Evolutionary conservation across 2,888 invertebrate species (phyloP).

Genomic region (Atethmia centrago): DNA sequence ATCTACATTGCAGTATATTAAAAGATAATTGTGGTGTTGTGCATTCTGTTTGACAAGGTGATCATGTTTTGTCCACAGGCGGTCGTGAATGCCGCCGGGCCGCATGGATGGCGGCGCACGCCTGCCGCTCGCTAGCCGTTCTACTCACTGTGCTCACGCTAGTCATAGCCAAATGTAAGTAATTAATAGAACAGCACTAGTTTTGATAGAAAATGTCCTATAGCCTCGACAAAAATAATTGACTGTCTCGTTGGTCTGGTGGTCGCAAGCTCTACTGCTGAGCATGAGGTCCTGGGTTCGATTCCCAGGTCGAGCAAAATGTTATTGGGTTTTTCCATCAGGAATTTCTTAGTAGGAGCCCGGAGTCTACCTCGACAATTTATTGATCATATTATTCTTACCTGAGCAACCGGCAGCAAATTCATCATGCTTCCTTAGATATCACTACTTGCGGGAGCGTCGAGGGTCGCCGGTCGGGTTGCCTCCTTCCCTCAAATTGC

Average conservation of each 20-base stretch:
- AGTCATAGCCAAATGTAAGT: slow-evolving; percentile 87
- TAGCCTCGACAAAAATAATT: not conserved
- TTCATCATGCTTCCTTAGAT: too few species aligned
- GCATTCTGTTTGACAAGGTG: slow-evolving; percentile 57
- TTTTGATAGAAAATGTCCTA: not conserved
- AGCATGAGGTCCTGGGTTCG: not conserved
- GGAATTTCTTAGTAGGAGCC: not conserved
- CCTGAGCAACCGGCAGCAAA: too few species aligned
- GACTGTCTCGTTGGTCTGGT: not conserved
- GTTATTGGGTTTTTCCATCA: not conserved
- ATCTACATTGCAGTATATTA: not conserved
- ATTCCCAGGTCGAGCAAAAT: not conserved
- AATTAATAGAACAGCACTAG: slow-evolving; percentile 7
- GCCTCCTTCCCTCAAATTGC: too few species aligned
- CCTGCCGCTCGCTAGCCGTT: slow-evolving; percentile 86
- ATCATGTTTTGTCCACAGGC: slow-evolving; percentile 74
- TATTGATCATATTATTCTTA: too few species aligned
- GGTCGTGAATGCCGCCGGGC: slow-evolving; percentile 87
- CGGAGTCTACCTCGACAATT: too few species aligned
- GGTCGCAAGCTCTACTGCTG: not conserved
- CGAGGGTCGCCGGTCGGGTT: too few species aligned
- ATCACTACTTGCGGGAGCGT: too few species aligned
- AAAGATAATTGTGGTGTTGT: slow-evolving; percentile 1
- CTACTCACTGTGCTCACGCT: slow-evolving; percentile 80
- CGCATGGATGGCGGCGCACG: slow-evolving; percentile 90